A percentile compares a stretch with the other conserved stretches of the same genome.
Conservation (phyloP, 2,113 vertebrate genomes). For the Budorcas taxicolor region DNA sequence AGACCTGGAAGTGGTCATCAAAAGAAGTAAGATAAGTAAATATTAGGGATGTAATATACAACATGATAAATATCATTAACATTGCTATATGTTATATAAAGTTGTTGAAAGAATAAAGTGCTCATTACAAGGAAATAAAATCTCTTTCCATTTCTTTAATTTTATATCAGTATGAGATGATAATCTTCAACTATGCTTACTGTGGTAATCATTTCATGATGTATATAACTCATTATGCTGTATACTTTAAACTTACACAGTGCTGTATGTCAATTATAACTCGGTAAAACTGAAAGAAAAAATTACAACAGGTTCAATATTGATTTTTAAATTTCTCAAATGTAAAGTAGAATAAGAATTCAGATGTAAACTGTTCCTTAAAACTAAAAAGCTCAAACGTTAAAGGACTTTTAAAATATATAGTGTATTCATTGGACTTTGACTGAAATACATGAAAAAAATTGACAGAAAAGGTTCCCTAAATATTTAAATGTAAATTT, state of each 20-base stretch:
- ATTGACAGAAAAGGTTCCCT: neutral
- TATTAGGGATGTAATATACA: neutral
- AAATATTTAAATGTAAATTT: neutral
- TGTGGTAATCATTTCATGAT: neutral
- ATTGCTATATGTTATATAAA: neutral
- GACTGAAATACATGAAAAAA: neutral
- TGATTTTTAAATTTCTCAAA: conserved; percentile 16
- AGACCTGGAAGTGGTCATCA: neutral
- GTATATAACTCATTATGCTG: neutral
- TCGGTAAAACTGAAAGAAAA: neutral
- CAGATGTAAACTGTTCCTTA: neutral
- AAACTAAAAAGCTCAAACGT: neutral
- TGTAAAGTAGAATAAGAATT: conserved; percentile 11
- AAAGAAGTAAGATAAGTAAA: neutral
- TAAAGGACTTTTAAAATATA: neutral
- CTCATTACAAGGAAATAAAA: neutral
- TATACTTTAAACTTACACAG: neutral
- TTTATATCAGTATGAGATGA: neutral
- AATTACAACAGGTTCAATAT: neutral
- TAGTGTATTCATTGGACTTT: neutral
- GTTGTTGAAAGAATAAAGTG: neutral
- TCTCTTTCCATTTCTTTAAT: neutral
- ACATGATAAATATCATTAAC: neutral
- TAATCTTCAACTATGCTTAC: neutral
- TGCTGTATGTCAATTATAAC: neutral